Evolutionary conservation across 2,797 vertebrate species (phyloP), one percentile per base, ranked within the genome.

Genomic region (Huso huso): DNA sequence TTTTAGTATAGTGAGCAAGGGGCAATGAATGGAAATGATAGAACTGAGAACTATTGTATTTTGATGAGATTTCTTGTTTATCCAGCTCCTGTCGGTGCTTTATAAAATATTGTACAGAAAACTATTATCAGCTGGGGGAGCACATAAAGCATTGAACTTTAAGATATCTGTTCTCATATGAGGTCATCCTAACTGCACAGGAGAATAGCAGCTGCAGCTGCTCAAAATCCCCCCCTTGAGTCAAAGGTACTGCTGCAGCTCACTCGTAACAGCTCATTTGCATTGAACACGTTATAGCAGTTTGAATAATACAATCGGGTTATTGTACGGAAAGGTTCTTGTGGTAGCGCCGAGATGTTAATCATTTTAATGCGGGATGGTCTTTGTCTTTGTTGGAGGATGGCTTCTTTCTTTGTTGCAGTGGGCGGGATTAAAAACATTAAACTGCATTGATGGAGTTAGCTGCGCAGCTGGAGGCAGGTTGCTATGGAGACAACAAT

Each of bases 401-500:
- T 13, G 7, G 7, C 15, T n/a, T n/a, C 12, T 58, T 58, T 58
- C 12, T n/a, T 58, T n/a, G 10, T 11, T 7, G 7, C 10, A 11
- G 12, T 7, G 12, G 55, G 55, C n/a, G 55, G 55, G 55, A 58
- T 58, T 58, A 58, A 58, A 58, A 58, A n/a, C 55, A 6, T 11
- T n/a, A 58, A 58, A 58, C 55, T 58, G 55, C 55, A 11, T 13
- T 58, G 12, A 58, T n/a, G n/a, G 55, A 58, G 55, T 58, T 58
- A 11, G 61, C 61, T 37, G 37, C 3, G 61, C 61, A 37, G 48
- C 61, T 37, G 18, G 18, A 37, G 61, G 61, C 7, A 18, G 10
- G 61, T 62, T 62, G 61, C 61, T 62, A 62, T 62, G 61, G 61
- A 9, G 18, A 62, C 48, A 12, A 13, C 48, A 23, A 62, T 10